Evolutionary conservation across 2,113 vertebrate genomes (phyloP).

Genomic region (Vulpes vulpes): DNA sequence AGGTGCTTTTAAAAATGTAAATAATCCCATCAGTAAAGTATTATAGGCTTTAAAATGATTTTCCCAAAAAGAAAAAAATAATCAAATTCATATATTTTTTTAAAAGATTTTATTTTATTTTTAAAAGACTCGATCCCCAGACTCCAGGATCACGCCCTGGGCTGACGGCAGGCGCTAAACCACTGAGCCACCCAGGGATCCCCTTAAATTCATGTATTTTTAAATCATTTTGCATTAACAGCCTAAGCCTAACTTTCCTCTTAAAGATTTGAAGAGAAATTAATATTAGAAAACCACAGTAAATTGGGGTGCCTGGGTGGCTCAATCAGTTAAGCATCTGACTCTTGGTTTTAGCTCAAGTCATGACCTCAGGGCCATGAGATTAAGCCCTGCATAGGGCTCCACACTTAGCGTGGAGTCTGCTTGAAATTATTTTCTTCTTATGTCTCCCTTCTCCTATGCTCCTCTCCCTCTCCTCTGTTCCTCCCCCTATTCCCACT

Average conservation of each 20-base stretch:
- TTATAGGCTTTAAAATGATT: neutral
- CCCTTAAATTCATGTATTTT: neutral
- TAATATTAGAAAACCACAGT: neutral
- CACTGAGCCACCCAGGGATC: too few species aligned
- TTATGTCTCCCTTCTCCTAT: neutral
- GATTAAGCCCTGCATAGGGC: neutral
- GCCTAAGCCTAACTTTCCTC: neutral
- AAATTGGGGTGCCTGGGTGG: neutral
- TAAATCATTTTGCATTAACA: neutral
- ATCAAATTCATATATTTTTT: neutral
- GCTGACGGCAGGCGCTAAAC: too few species aligned
- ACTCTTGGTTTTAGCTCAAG: neutral
- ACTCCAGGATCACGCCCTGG: too few species aligned
- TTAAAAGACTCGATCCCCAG: too few species aligned
- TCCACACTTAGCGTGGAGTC: neutral
- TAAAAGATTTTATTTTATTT: too few species aligned
- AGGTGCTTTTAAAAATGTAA: slow-evolving; percentile 39
- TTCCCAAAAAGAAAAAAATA: neutral
- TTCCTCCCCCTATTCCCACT: neutral
- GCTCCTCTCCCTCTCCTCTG: neutral
- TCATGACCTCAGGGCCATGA: neutral
- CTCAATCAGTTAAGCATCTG: neutral
- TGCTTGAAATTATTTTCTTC: neutral
- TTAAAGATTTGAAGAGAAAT: slow-evolving; percentile 36
- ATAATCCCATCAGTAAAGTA: slow-evolving; percentile 11